Base-by-base conservation (phyloP, 2,888 invertebrate species). In the Trypoxylon attenuatum region DNA sequence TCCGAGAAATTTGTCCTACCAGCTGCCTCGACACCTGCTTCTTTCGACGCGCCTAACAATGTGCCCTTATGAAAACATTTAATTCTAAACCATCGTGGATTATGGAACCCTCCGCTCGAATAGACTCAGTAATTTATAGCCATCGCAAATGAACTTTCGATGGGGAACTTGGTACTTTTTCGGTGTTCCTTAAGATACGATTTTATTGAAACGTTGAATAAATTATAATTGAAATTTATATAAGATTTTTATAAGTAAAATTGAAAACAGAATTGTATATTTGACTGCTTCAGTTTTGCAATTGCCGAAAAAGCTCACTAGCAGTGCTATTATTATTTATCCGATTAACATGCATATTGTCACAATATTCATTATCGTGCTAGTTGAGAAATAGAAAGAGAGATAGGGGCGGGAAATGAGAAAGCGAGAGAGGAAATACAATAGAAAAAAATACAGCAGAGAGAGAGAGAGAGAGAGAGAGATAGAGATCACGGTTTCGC, bases 1-100 rank as follows among this genome's bases (percentile, higher is more conserved):
- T 72, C 64, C 74, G 55, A 64, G 69, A 74, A 64, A 74, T 72
- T 72, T 63, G 46, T 57, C 58, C 59, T 3, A 22, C 38, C 43
- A 19, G 22, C 38, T 42, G 21, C n/a, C 49, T 27, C 50, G 53
- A 61, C 60, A 54, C 59, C 33, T 38, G 39, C 27, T 45, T 42
- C 21, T 41, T 41, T 61, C 42, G n/a, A 22, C 23, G 2, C 18
- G 13, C n/a, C n/a, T n/a, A n/a, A n/a, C n/a, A n/a, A n/a, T n/a
- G n/a, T n/a, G n/a, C n/a, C n/a, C n/a, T n/a, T n/a, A n/a, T n/a
- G n/a, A n/a, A n/a, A n/a, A n/a, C n/a, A n/a, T n/a, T n/a, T n/a
- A n/a, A n/a, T n/a, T n/a, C n/a, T n/a, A n/a, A n/a, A n/a, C n/a
- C n/a, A n/a, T n/a, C n/a, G n/a, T n/a, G n/a, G n/a, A n/a, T n/a